phyloP scores from a whole-genome alignment of 2,888 invertebrate genomes.

The Sepioteuthis lessoniana region DNA sequence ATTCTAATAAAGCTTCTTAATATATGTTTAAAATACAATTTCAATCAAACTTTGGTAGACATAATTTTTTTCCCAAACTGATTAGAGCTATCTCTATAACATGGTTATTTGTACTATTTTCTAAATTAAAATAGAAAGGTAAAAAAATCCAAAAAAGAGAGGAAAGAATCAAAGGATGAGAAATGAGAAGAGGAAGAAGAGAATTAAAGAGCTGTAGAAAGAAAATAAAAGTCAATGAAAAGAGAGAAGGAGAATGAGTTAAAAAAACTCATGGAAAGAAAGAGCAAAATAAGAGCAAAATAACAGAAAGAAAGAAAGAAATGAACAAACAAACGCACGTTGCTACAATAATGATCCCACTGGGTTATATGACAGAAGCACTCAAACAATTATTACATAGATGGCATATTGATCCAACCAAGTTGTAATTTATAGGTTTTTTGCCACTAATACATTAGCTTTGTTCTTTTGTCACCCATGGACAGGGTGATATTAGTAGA shows the following conservation, averaged over 20 bases:
- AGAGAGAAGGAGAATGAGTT: background rate
- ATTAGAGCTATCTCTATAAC: no score
- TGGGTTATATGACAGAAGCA: background rate
- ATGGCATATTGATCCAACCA: slow-evolving; percentile 24
- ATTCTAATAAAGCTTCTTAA: no score
- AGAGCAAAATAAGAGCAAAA: background rate
- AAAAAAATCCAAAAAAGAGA: background rate
- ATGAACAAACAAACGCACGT: no score
- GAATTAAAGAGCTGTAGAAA: background rate
- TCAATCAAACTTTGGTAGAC: no score
- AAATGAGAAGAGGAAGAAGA: background rate
- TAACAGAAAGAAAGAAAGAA: background rate
- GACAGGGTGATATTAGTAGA: slow-evolving; percentile 33
- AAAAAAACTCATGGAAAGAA: background rate
- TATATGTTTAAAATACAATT: no score
- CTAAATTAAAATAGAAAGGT: background rate
- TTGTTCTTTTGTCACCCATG: slow-evolving; percentile 2
- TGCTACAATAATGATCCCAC: background rate
- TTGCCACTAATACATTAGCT: background rate
- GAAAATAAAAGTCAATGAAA: background rate
- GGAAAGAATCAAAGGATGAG: background rate
- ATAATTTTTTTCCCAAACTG: no score
- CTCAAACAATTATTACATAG: background rate
- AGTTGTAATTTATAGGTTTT: background rate
- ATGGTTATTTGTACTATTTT: no score